phyloP scores from a whole-genome alignment of 2,888 invertebrate species.

The Drosophila emarginata region DNA sequence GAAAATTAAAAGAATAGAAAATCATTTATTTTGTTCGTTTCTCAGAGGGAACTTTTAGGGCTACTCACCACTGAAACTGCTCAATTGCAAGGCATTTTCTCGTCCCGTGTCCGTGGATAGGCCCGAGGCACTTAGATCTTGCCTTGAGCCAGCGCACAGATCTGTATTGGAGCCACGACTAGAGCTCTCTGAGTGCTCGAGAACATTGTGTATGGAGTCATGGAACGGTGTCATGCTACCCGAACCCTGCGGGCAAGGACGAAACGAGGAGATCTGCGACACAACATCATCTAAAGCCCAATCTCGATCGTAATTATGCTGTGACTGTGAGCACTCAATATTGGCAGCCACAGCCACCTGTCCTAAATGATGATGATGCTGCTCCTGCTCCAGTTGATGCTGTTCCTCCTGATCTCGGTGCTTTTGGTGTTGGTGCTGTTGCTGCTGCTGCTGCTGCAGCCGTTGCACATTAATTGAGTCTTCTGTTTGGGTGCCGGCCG shows the following conservation, averaged over 20 bases:
- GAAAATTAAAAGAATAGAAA: background rate
- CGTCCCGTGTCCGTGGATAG: conserved; percentile 78
- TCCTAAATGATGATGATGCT: conserved; percentile 69
- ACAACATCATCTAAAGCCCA: conserved; percentile 82
- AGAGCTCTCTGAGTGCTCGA: conserved; percentile 81
- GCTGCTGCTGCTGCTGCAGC: conserved; percentile 61
- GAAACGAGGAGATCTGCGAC: conserved; percentile 82
- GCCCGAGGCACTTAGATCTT: conserved; percentile 81
- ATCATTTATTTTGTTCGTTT: background rate
- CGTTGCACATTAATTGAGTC: conserved; percentile 56
- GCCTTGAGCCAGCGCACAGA: conserved; percentile 79
- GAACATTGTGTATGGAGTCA: conserved; percentile 82
- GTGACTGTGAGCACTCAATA: conserved; percentile 84
- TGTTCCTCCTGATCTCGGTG: background rate
- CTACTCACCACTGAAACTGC: conserved; percentile 78
- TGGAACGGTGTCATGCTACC: conserved; percentile 83
- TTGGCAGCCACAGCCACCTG: conserved; percentile 85
- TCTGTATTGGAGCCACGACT: conserved; percentile 81
- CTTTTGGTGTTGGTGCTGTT: conserved; percentile 27
- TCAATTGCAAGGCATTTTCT: conserved; percentile 76
- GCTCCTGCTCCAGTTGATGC: conserved; percentile 31
- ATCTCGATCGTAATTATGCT: conserved; percentile 82
- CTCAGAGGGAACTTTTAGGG: too few species aligned
- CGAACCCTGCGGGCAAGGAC: conserved; percentile 82
- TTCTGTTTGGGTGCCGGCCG: conserved; percentile 66